phyloP scores from a whole-genome alignment of 2,888 invertebrate species.

The Anorthoa munda region DNA sequence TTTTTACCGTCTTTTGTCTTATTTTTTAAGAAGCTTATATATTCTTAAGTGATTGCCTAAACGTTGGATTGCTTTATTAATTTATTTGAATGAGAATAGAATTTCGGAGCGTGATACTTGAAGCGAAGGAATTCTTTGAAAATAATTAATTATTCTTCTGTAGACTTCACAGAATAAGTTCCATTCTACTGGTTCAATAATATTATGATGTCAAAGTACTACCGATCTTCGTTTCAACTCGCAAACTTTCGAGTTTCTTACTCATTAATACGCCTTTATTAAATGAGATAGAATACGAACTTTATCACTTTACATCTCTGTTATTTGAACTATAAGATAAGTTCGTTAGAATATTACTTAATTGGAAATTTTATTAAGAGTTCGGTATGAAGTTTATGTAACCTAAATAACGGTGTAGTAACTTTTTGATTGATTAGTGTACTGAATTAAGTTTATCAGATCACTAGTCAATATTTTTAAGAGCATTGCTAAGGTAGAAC shows the following conservation, averaged over 20 bases:
- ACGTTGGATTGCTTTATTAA: constrained; percentile 1
- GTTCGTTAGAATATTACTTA: constrained; percentile 40
- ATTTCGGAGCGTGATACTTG: constrained; percentile 14
- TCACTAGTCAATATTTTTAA: neutral
- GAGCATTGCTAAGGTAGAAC: neutral
- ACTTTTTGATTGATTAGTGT: neutral
- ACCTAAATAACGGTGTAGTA: neutral
- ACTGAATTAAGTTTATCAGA: no score
- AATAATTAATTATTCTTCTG: constrained; percentile 17
- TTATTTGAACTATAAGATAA: constrained; percentile 46
- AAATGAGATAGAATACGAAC: constrained; percentile 38
- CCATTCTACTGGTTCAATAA: constrained; percentile 19
- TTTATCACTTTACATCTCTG: constrained; percentile 43
- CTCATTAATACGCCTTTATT: constrained; percentile 39
- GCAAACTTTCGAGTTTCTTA: constrained; percentile 34
- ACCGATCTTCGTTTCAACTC: constrained; percentile 18
- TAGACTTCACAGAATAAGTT: constrained; percentile 19
- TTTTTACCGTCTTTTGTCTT: neutral
- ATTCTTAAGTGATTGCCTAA: neutral
- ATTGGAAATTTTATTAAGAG: constrained; percentile 39
- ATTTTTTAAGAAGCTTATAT: constrained; percentile 13
- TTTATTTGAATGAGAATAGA: constrained; percentile 10
- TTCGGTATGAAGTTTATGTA: constrained; percentile 4
- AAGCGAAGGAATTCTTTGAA: constrained; percentile 9
- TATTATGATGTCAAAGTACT: constrained; percentile 49